phyloP scores from a whole-genome alignment of 2,888 invertebrate genomes.

The Magallana nippona region DNA sequence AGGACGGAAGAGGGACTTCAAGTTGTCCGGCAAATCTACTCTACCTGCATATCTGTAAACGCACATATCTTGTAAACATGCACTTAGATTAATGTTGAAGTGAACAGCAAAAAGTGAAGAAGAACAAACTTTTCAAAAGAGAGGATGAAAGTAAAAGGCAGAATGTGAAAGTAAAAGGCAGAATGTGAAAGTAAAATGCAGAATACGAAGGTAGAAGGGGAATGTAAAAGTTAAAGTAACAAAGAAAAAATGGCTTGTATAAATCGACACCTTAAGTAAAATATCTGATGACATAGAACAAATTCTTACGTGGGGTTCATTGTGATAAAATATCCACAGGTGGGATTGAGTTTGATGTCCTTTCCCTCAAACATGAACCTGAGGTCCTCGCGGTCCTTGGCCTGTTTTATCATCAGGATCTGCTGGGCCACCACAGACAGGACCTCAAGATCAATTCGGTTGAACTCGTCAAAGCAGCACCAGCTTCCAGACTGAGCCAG shows the following conservation, averaged over 20 bases:
- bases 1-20: constrained; percentile 79
- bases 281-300: not conserved
- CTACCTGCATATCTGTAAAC: constrained; percentile 77
- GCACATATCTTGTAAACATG: not conserved
- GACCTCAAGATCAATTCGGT: constrained; percentile 79
- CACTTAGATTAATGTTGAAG: no score
- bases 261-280: no score
- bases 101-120: no score
- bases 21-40: constrained; percentile 80
- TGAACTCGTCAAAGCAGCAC: constrained; percentile 80
- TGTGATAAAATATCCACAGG: constrained; percentile 80
- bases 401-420: constrained; percentile 79
- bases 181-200: no score
- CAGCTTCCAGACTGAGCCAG: constrained; percentile 79
- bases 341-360: constrained; percentile 78
- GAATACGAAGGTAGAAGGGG: no score
- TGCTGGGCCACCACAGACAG: constrained; percentile 80
- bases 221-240: no score
- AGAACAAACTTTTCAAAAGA: no score
- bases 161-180: no score
- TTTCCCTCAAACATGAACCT: constrained; percentile 79
- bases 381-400: constrained; percentile 76
- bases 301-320: constrained; percentile 78
- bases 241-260: no score
- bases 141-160: no score